Base-by-base conservation (phyloP, 2,888 invertebrate genomes). In the Drosophila mettleri region DNA sequence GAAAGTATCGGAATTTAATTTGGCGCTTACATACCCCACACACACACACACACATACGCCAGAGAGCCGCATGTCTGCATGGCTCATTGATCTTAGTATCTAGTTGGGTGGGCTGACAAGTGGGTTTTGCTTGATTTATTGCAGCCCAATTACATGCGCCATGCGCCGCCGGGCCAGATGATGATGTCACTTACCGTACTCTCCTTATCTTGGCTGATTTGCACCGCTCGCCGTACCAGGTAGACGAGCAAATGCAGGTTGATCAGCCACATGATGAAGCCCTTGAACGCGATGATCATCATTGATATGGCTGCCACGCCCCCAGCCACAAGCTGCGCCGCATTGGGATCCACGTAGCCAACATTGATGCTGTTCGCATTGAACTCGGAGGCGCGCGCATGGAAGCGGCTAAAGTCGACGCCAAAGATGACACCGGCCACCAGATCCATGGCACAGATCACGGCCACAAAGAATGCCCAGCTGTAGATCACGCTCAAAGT, bases 181-280 rank as follows among this genome's bases (percentile, higher is more conserved):
- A 64, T 76, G 76, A 76, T 70, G 63, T 74, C 76, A 90, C 89
- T 89, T 59, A 90, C 90, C 80, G 73, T 69, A 31, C 61, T 69
- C 61, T 81, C 82, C 62, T 79, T 88, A 84, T 90, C 89, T 27
- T 36, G 48, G 7, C 55, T 48, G 55, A 90, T 86, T 24, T 39
- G 65, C n/a, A 68, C 46, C 7, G 84, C 91, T 12, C 69, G 74
- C 29, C 63, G 18, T 3, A 78, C 8, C 20, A 92, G 73, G 68
- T 86, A 90, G 57, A 89, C 51, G 36, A 91, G 67, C 22, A 93
- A 68, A 2, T 80, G 69, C 9, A 92, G 55, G 77, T 93, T 93
- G 2, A 93, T 78, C 9, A 92, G 31, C 93, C 92, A 93, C 36
- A 93, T 41, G n/a, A 92, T 61, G 71, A 91, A 93, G 12, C 93